Percentiles rank a stretch among this genome's conserved stretches.
Conservation (phyloP, 2,113 vertebrate species). For the Halcyon malimbica region DNA sequence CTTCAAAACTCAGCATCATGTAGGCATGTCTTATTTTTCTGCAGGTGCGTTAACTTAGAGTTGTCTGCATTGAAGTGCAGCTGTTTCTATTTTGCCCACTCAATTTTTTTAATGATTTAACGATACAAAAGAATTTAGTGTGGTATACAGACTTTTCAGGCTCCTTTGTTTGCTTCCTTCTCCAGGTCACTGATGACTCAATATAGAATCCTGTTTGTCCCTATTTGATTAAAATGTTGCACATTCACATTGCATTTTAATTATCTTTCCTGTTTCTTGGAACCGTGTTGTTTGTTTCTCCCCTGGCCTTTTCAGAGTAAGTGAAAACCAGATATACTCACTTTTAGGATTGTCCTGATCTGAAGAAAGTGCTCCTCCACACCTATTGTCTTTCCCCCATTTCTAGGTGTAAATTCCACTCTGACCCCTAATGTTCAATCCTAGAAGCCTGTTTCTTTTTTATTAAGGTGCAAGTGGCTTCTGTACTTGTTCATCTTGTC, state of each 20-base stretch:
- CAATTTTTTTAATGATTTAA: neutral
- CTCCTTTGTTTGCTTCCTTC: neutral
- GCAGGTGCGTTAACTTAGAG: neutral
- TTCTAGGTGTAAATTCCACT: neutral
- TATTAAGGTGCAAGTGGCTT: neutral
- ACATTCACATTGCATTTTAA: neutral
- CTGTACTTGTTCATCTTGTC: neutral
- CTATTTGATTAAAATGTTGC: neutral
- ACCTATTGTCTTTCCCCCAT: neutral
- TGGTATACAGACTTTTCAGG: neutral
- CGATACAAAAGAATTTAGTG: neutral
- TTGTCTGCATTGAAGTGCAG: neutral
- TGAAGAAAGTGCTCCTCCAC: neutral
- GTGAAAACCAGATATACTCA: neutral
- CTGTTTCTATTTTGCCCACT: neutral
- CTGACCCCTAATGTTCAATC: neutral
- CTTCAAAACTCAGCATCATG: neutral
- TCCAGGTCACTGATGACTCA: neutral
- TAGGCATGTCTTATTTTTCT: neutral
- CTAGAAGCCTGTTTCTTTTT: neutral
- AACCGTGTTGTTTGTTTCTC: neutral
- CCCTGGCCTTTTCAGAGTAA: neutral
- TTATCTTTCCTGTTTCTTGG: neutral
- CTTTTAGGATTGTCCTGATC: neutral
- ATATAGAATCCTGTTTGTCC: neutral